phyloP scores from a whole-genome alignment of 1,140 invertebrate species.

The Drosophila teissieri region DNA sequence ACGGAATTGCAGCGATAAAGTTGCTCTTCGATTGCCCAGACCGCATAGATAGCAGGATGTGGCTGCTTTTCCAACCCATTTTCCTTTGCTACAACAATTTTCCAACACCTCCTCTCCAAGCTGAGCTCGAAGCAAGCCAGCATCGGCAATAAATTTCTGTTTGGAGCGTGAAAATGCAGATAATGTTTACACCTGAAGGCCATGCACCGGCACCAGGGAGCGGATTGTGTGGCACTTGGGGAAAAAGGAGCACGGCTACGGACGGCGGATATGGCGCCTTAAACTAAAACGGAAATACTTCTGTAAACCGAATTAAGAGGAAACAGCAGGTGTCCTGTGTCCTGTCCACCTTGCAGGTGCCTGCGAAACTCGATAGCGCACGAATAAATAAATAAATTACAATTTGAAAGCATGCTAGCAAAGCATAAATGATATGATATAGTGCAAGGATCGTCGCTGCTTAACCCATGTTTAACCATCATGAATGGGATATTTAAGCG shows the following conservation, averaged over 20 bases:
- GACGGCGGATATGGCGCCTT: conserved; percentile 48
- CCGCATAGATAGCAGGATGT: conserved; percentile 36
- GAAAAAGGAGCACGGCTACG: conserved; percentile 53
- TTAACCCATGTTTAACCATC: conserved; percentile 35
- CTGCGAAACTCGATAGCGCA: conserved; percentile 9
- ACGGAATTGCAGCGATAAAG: conserved; percentile 75
- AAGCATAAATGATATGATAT: background rate
- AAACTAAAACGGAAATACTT: conserved; percentile 65
- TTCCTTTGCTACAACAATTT: background rate
- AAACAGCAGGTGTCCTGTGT: background rate
- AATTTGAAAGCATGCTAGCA: conserved; percentile 29
- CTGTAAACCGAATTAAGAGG: conserved; percentile 49
- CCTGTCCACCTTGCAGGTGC: background rate
- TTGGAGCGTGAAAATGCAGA: conserved; percentile 63
- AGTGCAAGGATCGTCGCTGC: background rate
- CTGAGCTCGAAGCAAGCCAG: background rate
- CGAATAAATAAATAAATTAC: conserved; percentile 71
- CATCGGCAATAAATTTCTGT: conserved; percentile 60
- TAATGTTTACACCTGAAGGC: conserved; percentile 75
- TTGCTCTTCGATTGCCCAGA: conserved; percentile 56
- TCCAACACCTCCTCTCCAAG: no score
- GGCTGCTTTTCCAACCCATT: conserved; percentile 7
- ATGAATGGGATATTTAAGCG: no score
- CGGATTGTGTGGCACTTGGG: conserved; percentile 15
- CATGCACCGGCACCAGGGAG: conserved; percentile 12